Conservation (phyloP, 2,888 invertebrate genomes). For the Deladenus siricidicola region DNA sequence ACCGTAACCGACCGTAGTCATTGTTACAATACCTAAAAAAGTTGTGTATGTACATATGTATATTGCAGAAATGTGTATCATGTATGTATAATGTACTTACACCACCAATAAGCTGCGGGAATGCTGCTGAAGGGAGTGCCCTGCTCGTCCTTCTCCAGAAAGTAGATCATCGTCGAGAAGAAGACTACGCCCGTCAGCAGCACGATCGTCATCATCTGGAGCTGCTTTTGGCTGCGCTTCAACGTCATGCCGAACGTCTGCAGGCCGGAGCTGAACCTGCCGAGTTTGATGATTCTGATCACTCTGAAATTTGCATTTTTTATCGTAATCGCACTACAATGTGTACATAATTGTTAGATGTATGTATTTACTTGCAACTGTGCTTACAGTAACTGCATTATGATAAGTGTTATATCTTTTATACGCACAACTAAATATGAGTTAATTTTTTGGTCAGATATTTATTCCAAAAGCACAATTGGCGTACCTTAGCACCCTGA, state of each 20-base stretch:
- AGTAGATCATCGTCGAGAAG: conserved; percentile 52
- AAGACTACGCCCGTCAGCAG: conserved; percentile 51
- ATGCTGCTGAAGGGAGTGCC: conserved; percentile 51
- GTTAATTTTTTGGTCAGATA: too few species aligned
- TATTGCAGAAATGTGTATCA: neutral
- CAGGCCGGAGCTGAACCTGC: conserved; percentile 44
- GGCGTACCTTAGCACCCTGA: conserved; percentile 44
- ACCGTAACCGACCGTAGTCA: conserved; percentile 53
- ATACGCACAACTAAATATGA: too few species aligned
- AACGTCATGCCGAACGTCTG: conserved; percentile 53
- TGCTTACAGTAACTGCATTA: too few species aligned
- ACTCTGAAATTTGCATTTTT: too few species aligned
- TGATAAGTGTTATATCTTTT: too few species aligned
- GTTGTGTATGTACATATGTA: neutral
- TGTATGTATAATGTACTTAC: neutral
- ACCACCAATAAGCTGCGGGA: conserved; percentile 53
- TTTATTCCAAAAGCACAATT: too few species aligned
- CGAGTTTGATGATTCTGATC: conserved; percentile 50
- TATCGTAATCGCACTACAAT: too few species aligned
- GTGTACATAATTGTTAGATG: too few species aligned
- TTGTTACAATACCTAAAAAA: conserved; percentile 51
- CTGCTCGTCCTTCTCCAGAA: conserved; percentile 52
- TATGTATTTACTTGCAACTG: too few species aligned
- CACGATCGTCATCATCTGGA: conserved; percentile 52
- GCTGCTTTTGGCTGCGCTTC: conserved; percentile 49